Conservation (phyloP, 2,113 vertebrate species). For the Neotragus pygmaeus region DNA sequence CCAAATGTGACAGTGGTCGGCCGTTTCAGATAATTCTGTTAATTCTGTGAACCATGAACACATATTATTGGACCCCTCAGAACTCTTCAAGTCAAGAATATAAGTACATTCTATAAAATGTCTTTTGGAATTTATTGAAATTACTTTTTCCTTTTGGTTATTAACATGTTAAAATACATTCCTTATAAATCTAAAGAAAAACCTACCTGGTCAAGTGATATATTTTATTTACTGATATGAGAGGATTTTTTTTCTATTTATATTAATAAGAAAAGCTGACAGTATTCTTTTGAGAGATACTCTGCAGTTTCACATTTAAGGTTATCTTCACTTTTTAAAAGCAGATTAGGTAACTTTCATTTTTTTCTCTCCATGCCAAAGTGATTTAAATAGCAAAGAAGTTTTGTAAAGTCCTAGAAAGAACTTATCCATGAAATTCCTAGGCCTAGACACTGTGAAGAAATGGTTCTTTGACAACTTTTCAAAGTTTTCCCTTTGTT, state of each 20-base stretch:
- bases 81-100: neutral
- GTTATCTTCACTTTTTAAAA: neutral
- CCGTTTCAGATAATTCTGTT: neutral
- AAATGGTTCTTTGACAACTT: conserved; percentile 9
- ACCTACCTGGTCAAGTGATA: neutral
- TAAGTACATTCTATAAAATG: neutral
- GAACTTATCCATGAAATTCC: neutral
- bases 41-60: neutral
- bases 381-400: conserved; percentile 13
- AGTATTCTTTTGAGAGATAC: neutral
- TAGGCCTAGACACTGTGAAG: neutral
- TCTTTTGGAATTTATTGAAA: neutral
- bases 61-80: neutral
- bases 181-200: neutral
- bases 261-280: neutral
- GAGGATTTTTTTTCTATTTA: neutral
- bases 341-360: neutral
- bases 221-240: neutral
- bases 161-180: neutral
- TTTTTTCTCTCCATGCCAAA: neutral
- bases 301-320: neutral
- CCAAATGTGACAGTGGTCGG: no score
- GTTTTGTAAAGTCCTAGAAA: neutral
- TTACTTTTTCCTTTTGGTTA: neutral
- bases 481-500: neutral